phyloP scores from a whole-genome alignment of 1,140 invertebrate species.

The Wiebesia pumilae region DNA sequence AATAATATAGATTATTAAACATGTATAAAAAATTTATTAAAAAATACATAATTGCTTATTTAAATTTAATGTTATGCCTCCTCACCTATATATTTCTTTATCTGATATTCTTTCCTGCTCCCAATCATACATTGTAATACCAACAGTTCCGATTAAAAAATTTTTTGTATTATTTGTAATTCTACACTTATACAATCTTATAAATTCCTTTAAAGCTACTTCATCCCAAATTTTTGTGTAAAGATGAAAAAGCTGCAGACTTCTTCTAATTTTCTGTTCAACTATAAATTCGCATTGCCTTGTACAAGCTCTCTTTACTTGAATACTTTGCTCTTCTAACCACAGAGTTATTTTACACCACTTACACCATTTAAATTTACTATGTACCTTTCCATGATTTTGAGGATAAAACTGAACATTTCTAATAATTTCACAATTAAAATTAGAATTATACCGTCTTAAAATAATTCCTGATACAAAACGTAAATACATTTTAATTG shows the following conservation, averaged over 20 bases:
- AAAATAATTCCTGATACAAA: slow-evolving; percentile 39
- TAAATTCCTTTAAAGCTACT: slow-evolving; percentile 75
- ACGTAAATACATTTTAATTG: slow-evolving; percentile 35
- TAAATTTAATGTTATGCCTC: slow-evolving; percentile 15
- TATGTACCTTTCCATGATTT: slow-evolving; percentile 15
- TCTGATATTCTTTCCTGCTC: slow-evolving; percentile 75
- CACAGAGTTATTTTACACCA: slow-evolving; percentile 52
- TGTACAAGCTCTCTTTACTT: slow-evolving; percentile 73
- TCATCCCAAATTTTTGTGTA: slow-evolving; percentile 80
- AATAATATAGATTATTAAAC: slow-evolving; percentile 41
- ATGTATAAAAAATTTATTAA: slow-evolving; percentile 3
- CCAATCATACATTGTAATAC: slow-evolving; percentile 76
- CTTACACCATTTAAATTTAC: slow-evolving; percentile 37
- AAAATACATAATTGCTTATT: neutral
- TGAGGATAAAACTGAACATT: slow-evolving; percentile 9
- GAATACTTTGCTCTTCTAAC: slow-evolving; percentile 63
- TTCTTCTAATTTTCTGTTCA: slow-evolving; percentile 78
- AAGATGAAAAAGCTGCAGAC: slow-evolving; percentile 78
- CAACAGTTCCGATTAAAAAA: slow-evolving; percentile 71
- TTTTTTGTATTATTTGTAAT: slow-evolving; percentile 68
- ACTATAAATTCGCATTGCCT: slow-evolving; percentile 80
- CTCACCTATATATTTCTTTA: slow-evolving; percentile 73
- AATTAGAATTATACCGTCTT: slow-evolving; percentile 24
- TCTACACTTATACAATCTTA: slow-evolving; percentile 73
- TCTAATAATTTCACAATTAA: neutral